phyloP scores from a whole-genome alignment of 2,113 vertebrate species.

The Jacana jacana region DNA sequence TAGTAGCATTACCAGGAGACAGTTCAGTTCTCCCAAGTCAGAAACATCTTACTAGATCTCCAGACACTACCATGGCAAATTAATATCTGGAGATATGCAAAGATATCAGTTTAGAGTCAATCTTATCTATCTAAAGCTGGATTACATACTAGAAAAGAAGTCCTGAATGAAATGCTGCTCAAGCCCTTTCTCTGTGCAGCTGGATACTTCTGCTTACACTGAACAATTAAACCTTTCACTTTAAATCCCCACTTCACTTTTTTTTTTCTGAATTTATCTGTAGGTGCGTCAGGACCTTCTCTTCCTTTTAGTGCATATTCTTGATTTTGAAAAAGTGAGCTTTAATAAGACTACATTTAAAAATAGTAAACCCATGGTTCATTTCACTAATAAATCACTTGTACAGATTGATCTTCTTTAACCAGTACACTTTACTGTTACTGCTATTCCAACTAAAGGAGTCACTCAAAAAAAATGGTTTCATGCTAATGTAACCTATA shows the following conservation, averaged over 20 bases:
- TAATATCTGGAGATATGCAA: not conserved
- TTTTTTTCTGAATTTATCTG: not conserved
- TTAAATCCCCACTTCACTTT: not conserved
- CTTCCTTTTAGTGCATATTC: not conserved
- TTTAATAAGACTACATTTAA: conserved; percentile 37
- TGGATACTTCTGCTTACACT: not conserved
- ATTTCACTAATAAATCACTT: conserved; percentile 40
- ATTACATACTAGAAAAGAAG: not conserved
- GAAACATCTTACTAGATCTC: not conserved
- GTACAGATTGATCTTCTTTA: conserved; percentile 23
- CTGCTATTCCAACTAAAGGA: conserved; percentile 12
- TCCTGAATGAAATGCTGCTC: not conserved
- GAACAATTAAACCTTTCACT: not conserved
- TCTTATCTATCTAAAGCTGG: not conserved
- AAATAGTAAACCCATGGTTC: conserved; percentile 32
- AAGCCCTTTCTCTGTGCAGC: not conserved
- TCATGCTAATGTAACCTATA: not conserved
- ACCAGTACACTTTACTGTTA: not conserved
- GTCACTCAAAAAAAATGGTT: not conserved
- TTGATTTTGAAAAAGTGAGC: conserved; percentile 23
- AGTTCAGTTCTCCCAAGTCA: not conserved
- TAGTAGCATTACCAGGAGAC: not conserved
- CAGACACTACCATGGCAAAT: not conserved
- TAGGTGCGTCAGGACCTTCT: not conserved
- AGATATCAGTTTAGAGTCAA: not conserved